Base-by-base conservation (phyloP, 2,888 invertebrate species). In the Orchestes rusci region DNA sequence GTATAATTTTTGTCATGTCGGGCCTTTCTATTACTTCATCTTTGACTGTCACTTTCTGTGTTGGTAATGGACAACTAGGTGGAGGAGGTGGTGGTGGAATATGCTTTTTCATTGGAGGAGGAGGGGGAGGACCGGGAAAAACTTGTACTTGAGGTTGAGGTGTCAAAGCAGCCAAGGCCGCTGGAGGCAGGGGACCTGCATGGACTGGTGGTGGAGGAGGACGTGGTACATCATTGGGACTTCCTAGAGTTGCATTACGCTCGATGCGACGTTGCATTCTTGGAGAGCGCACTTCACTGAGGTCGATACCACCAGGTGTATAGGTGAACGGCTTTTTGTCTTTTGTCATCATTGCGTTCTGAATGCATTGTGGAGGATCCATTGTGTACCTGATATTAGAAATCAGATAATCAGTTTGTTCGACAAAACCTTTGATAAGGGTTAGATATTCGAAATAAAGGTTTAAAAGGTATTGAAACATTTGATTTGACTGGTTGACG, bases 251-350 rank as follows among this genome's bases (percentile, higher is more conserved):
- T n/a, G 82, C 82, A 59, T 84, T 84, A 53, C 81, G 75, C 47
- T 77, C 78, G 61, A 84, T 68, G 51, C 92, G 73, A 55, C 88
- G 76, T 2, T 86, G 87, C 90, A 93, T 91, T 56, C 90, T 79
- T 7, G 92, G 92, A 40, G 90, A 91, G 51, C 81, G 78, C 49
- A 93, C 91, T 70, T 93, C 90, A 7, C 90, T 89, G 39, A 93
- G 73, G 67, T 93, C 90, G 46, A 93, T 75, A 52, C 93, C 93
- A 13, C 93, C 92, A 1, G 93, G 93, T 13, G 92, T 91, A 67
- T 94, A 94, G n/a, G 93, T 93, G 66, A 94, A 94, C 8, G 93
- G 93, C 63, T 93, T 93, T 69, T 93, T 94, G 69, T 93, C 93
- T 70, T 92, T 92, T 59, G 88, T 89, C 83, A 91, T 83, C 89